Conservation (phyloP, 1,140 invertebrate genomes). For the Contarinia nasturtii region DNA sequence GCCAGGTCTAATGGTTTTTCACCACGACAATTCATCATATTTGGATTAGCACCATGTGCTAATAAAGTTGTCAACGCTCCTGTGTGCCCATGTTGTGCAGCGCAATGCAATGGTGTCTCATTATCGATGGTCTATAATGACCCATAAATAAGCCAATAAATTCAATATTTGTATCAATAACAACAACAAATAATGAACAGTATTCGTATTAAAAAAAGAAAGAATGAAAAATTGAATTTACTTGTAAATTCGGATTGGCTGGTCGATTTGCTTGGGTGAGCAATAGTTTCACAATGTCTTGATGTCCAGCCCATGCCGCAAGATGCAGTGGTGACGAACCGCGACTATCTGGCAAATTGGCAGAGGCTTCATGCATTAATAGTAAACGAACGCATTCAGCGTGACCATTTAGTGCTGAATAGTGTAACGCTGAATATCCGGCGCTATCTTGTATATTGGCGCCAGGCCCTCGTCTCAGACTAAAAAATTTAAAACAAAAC, state of each 20-base stretch:
- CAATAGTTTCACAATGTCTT: slow-evolving; percentile 61
- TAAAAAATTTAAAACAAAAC: slow-evolving; percentile 28
- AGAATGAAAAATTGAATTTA: slow-evolving; percentile 21
- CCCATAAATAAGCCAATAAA: slow-evolving; percentile 7
- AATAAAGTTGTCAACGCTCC: slow-evolving; percentile 74
- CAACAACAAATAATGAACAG: slow-evolving; percentile 3
- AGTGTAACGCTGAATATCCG: slow-evolving; percentile 88
- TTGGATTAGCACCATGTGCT: slow-evolving; percentile 73
- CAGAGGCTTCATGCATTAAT: slow-evolving; percentile 71
- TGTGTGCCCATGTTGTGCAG: slow-evolving; percentile 85
- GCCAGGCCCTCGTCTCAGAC: slow-evolving; percentile 69
- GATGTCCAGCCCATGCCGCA: slow-evolving; percentile 75
- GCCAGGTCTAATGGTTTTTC: slow-evolving; percentile 89
- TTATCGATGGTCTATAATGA: slow-evolving; percentile 68
- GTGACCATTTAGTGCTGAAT: slow-evolving; percentile 86
- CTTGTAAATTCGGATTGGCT: slow-evolving; percentile 64
- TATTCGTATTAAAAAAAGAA: slow-evolving; percentile 3
- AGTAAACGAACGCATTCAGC: slow-evolving; percentile 72
- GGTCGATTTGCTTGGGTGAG: slow-evolving; percentile 53
- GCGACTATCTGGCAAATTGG: slow-evolving; percentile 65
- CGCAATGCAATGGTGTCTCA: slow-evolving; percentile 85
- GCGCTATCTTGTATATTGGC: slow-evolving; percentile 83
- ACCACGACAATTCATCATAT: slow-evolving; percentile 67
- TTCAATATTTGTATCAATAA: slow-evolving; percentile 3
- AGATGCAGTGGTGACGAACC: slow-evolving; percentile 76